Percentiles rank a stretch among this genome's conserved stretches.
Evolutionary conservation across 2,888 invertebrate genomes (phyloP).

Genomic region (Globia sparganii): DNA sequence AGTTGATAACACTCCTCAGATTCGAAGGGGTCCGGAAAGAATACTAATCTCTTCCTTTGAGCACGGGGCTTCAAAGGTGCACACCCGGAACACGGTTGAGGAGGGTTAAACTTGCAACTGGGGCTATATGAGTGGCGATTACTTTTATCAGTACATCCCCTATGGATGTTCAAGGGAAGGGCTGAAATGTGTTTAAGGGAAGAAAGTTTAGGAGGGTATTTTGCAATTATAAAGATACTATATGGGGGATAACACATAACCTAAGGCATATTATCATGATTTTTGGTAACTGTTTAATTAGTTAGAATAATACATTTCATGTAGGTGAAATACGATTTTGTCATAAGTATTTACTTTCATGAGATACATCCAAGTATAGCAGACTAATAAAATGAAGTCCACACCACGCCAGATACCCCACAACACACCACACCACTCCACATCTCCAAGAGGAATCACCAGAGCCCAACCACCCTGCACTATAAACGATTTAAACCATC

Average conservation of each 20-base stretch:
- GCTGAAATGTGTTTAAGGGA: background rate
- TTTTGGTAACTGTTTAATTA: background rate
- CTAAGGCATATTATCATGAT: background rate
- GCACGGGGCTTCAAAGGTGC: conserved; percentile 34
- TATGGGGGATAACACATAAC: background rate
- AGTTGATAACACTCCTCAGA: conserved; percentile 53
- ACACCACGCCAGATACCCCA: background rate
- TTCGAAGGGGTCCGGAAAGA: conserved; percentile 44
- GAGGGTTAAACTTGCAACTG: conserved; percentile 30
- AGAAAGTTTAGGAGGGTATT: background rate
- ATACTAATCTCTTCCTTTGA: conserved; percentile 53
- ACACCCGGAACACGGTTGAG: conserved; percentile 37
- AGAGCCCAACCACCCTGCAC: background rate
- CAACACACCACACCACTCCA: background rate
- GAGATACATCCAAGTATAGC: background rate
- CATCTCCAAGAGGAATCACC: background rate
- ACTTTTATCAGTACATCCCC: conserved; percentile 50
- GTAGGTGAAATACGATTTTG: background rate
- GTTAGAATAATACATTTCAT: background rate
- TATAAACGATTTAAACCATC: background rate
- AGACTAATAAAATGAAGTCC: background rate
- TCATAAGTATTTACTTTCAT: background rate
- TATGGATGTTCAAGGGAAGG: background rate
- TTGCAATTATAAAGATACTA: background rate
- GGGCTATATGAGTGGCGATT: conserved; percentile 35